phyloP scores from a whole-genome alignment of 2,888 invertebrate species.

The Drosophila maculinotata region DNA sequence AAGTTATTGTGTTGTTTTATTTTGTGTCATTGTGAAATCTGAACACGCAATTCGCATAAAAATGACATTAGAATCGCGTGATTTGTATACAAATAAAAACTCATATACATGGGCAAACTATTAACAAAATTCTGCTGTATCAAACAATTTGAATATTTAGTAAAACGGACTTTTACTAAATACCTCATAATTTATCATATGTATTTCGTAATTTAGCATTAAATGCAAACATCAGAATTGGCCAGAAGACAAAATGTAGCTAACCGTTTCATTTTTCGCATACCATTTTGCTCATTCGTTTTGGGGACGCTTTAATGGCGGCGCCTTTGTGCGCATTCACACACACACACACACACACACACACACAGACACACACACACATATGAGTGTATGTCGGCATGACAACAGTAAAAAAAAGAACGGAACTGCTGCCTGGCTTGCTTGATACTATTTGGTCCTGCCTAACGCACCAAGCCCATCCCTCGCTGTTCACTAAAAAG shows the following conservation, averaged over 20 bases:
- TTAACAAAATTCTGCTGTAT: neutral
- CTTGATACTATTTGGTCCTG: conserved; percentile 13
- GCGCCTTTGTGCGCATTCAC: conserved; percentile 65
- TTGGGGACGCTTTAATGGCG: conserved; percentile 60
- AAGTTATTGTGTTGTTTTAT: conserved; percentile 30
- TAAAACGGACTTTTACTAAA: too few species aligned
- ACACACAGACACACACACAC: conserved; percentile 12
- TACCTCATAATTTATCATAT: conserved; percentile 67
- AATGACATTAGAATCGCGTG: conserved; percentile 66
- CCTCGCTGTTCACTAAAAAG: conserved; percentile 31
- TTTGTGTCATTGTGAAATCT: conserved; percentile 54
- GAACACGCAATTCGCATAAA: conserved; percentile 69
- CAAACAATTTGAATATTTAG: neutral
- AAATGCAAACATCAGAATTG: conserved; percentile 38
- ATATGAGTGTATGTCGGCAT: conserved; percentile 58
- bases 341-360: conserved; percentile 33
- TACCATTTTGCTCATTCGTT: conserved; percentile 25
- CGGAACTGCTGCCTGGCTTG: conserved; percentile 68
- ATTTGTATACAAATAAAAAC: conserved; percentile 57
- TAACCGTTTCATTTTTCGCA: conserved; percentile 40
- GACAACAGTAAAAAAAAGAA: conserved; percentile 73
- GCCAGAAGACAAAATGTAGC: conserved; percentile 30
- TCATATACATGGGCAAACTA: too few species aligned
- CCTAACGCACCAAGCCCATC: conserved; percentile 45
- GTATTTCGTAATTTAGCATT: conserved; percentile 70